Evolutionary conservation across 2,113 vertebrate genomes (phyloP).

Genomic region (Pteronura brasiliensis): DNA sequence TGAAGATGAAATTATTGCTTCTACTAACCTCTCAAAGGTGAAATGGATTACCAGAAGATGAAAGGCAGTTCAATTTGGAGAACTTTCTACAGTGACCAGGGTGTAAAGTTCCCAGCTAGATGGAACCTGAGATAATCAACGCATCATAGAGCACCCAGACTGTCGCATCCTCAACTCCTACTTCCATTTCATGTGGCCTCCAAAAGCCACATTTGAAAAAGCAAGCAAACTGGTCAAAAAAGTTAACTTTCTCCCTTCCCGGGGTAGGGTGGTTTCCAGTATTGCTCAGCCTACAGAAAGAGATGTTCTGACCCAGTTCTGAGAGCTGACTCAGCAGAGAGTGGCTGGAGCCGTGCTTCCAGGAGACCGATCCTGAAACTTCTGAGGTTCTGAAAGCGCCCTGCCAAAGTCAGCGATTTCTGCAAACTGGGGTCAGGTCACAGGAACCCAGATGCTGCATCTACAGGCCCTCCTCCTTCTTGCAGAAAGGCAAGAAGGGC

Average conservation of each 20-base stretch:
- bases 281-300: background rate
- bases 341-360: background rate
- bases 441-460: background rate
- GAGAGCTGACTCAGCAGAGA: constrained; percentile 26
- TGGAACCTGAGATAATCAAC: constrained; percentile 32
- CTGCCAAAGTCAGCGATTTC: constrained; percentile 39
- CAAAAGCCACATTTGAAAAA: constrained; percentile 4
- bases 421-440: constrained; percentile 52
- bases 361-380: background rate
- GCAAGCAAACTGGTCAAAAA: background rate
- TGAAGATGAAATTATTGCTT: background rate
- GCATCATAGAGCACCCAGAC: background rate
- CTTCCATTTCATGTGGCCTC: background rate
- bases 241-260: background rate
- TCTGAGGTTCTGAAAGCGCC: background rate
- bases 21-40: background rate
- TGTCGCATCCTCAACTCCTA: background rate
- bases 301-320: constrained; percentile 27
- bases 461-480: background rate
- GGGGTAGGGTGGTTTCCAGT: background rate
- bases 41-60: background rate
- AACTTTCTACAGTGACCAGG: background rate
- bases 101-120: background rate
- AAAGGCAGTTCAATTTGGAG: constrained; percentile 15
- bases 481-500: constrained; percentile 12